Base-by-base conservation (phyloP, 2,797 vertebrate genomes). In the Typhlichthys subterraneus region DNA sequence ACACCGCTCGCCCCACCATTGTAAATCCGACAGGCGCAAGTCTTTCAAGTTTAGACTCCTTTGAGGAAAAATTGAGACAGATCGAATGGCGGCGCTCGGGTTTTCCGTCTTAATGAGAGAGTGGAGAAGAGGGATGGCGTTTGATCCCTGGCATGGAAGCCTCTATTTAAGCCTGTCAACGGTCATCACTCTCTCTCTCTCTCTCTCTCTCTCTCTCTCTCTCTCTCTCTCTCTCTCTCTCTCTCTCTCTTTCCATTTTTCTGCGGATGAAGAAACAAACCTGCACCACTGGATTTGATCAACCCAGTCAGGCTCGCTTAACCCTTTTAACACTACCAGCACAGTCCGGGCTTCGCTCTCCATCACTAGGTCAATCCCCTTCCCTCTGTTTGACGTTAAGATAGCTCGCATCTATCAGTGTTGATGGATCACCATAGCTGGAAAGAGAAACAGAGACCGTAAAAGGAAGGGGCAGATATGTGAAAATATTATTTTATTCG, bases 401-500 rank as follows among this genome's bases (percentile, higher is more conserved):
- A 72, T 53, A 64, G 65, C 63, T 51, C 45, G 8, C 56, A 50
- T 59, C 73, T 49, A 80, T 76, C 79, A 5, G 51, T 53, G 73
- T 59, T 87, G 87, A 91, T 89, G 85, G 84, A 92, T 88, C 80
- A 79, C 77, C 78, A 23, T 70, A 2, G 67, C 71, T 63, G 63
- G 75, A 45, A 76, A 42, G 17, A 51, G 45, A 81, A 5, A 46
- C 33, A 47, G 17, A 63, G 59, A 77, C 82, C 82, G 88, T 86
- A 87, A 90, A 87, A 75, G 85, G 84, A 85, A 84, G 75, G 82
- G 82, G 85, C 87, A 82, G 84, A 90, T 89, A 85, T 93, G 89
- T 88, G 89, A 93, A 93, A 94, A 94, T 93, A 93, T 92, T 92
- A 89, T 93, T 94, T 92, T 93, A 94, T 92, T 94, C 90, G 79